Evolutionary conservation across 2,113 vertebrate genomes (phyloP), one percentile per base, ranked within the genome.

Genomic region (Alethe castanea): DNA sequence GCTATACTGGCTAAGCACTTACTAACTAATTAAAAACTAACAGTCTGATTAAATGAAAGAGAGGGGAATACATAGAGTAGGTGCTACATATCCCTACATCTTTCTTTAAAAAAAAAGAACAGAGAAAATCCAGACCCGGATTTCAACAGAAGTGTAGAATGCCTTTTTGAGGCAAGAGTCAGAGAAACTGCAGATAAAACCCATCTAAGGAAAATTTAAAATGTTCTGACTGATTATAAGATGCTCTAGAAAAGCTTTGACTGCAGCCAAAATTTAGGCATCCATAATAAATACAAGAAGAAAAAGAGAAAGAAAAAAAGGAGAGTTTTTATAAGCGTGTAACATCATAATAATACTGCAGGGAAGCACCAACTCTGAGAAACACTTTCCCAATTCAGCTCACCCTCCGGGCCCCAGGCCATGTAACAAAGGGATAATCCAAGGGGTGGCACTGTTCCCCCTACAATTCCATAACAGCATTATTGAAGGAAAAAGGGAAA

Each of bases 11-110:
- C 70, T 77, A 83, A 71, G 54, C 45, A 87, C 50, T 90, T 82
- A 64, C 45, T 38, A 50, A 26, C 35, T 72, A 80, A 74, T 81
- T 44, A 69, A 88, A 95, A 90, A 74, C 71, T 81, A 93, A 50
- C 54, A 48, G 22, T 50, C 19, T 81, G 20, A 73, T 61, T 66
- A 53, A 86, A 86, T 35, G 17, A 52, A 87, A 36, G 4, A 31
- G 5, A 1, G 4, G 3, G 2, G 8, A 59, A 78, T 53, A 28
- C 6, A 69, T 7, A 8, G 45, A 91, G 72, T 24, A 72, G 8
- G 36, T 88, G 50, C 23, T 93, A 18, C 33, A 35, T 38, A 90
- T 19, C 20, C 31, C 29, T 67, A 40, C 61, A 65, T 48, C 17
- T 44, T 81, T 44, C 12, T 12, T 29, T 9, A 26, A 62, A 52